phyloP scores from a whole-genome alignment of 2,797 vertebrate species.

The Siniperca obscura region DNA sequence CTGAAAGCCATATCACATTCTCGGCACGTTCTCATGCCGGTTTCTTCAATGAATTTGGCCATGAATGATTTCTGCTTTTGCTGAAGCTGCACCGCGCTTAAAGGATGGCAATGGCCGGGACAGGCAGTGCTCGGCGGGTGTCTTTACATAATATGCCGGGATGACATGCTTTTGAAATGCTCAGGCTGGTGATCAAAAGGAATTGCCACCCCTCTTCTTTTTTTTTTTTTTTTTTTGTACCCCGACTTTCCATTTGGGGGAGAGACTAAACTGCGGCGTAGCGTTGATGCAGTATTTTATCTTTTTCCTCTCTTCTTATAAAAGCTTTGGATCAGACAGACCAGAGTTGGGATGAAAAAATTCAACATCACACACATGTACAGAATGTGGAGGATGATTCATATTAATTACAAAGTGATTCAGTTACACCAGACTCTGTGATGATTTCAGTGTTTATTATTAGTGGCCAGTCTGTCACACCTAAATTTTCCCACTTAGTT shows the following conservation, averaged over 20 bases:
- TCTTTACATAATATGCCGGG: slow-evolving; percentile 69
- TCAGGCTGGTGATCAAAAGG: slow-evolving; percentile 53
- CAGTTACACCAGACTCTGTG: slow-evolving; percentile 46
- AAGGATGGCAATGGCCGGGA: slow-evolving; percentile 58
- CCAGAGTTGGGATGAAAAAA: slow-evolving; percentile 55
- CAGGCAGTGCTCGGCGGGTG: slow-evolving; percentile 55
- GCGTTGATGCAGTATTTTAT: slow-evolving; percentile 83
- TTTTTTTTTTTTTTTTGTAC: slow-evolving; percentile 45
- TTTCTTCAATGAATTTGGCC: slow-evolving; percentile 83
- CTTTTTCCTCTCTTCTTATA: slow-evolving; percentile 55
- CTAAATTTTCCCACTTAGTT: slow-evolving; percentile 61
- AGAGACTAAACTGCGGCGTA: slow-evolving; percentile 81
- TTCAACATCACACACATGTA: slow-evolving; percentile 40
- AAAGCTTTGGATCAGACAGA: slow-evolving; percentile 66
- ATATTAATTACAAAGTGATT: slow-evolving; percentile 60
- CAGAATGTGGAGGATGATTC: slow-evolving; percentile 63
- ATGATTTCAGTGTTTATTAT: slow-evolving; percentile 73
- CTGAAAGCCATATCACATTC: slow-evolving; percentile 80
- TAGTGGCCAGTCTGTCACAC: slow-evolving; percentile 60
- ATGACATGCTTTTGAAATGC: slow-evolving; percentile 71
- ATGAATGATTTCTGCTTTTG: slow-evolving; percentile 76
- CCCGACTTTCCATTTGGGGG: slow-evolving; percentile 66
- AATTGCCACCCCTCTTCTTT: slow-evolving; percentile 52
- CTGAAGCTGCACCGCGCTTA: slow-evolving; percentile 66
- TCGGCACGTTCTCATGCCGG: slow-evolving; percentile 88